phyloP scores from a whole-genome alignment of 2,888 invertebrate species.

The Coenonympha arcania region DNA sequence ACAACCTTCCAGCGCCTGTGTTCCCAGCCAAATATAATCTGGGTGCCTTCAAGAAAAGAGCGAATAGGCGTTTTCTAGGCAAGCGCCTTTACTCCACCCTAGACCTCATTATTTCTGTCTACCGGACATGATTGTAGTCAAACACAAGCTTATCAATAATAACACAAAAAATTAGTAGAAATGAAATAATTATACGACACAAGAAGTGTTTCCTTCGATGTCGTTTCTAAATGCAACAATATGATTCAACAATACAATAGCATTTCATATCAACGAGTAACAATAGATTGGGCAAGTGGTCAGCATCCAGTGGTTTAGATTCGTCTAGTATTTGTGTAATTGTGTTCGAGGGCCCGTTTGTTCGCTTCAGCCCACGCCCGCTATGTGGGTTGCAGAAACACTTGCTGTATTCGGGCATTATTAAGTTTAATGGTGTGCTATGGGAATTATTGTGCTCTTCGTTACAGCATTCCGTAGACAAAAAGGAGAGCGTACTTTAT shows the following conservation, averaged over 20 bases:
- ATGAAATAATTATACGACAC: background rate
- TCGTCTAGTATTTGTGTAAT: conserved; percentile 11
- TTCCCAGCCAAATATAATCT: too few species aligned
- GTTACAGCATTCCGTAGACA: background rate
- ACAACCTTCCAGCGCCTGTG: too few species aligned
- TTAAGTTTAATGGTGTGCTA: conserved; percentile 3
- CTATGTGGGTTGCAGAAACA: conserved; percentile 13
- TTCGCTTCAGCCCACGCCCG: conserved; percentile 18
- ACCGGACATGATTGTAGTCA: too few species aligned
- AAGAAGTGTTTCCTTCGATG: background rate
- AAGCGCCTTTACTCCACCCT: too few species aligned
- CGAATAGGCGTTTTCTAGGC: too few species aligned
- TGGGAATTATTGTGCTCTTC: background rate
- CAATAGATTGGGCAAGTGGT: conserved; percentile 13
- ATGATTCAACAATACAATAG: conserved; percentile 10
- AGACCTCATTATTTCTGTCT: too few species aligned
- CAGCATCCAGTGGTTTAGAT: background rate
- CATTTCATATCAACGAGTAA: conserved; percentile 1
- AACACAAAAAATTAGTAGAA: too few species aligned
- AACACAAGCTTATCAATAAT: too few species aligned
- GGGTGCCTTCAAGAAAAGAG: too few species aligned
- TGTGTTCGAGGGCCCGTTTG: conserved; percentile 7
- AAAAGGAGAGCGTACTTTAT: too few species aligned
- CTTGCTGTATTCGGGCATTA: background rate
- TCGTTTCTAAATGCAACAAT: background rate